A percentile compares a stretch with the other conserved stretches of the same genome.
Evolutionary conservation across 1,140 invertebrate genomes (phyloP).

Genomic region (Acyrthosiphon pisum): DNA sequence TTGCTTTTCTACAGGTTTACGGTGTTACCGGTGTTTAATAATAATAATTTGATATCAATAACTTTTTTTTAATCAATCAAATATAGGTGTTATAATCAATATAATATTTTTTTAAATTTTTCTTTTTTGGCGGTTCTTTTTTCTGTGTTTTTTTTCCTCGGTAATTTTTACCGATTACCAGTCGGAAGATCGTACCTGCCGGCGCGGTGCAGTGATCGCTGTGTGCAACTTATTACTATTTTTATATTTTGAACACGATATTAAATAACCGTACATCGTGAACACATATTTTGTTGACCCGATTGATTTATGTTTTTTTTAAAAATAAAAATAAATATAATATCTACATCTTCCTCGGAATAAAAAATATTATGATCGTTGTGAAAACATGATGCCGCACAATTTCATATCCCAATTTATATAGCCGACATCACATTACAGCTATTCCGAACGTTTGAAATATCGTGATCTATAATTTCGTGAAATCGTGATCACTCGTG

Average conservation of each 20-base stretch:
- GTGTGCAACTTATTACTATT: not conserved
- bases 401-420: not conserved
- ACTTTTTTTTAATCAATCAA: too few relatives aligned
- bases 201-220: too few relatives aligned
- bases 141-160: too few relatives aligned
- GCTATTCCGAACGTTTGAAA: not conserved
- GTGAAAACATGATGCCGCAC: not conserved
- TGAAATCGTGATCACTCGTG: not conserved
- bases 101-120: too few relatives aligned
- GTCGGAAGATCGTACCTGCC: not conserved
- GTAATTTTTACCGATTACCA: too few relatives aligned
- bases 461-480: not conserved
- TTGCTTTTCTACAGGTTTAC: too few relatives aligned
- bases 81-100: too few relatives aligned
- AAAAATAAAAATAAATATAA: not conserved
- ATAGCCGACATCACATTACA: not conserved
- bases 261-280: not conserved
- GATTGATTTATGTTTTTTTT: not conserved
- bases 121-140: too few relatives aligned
- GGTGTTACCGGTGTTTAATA: too few relatives aligned
- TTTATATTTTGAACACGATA: not conserved
- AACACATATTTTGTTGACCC: not conserved
- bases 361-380: not conserved
- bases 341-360: not conserved
- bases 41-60: too few relatives aligned